A percentile compares a stretch with the other conserved stretches of the same genome.
Conservation (phyloP, 2,113 vertebrate genomes). For the Poeciliopsis retropinna region DNA sequence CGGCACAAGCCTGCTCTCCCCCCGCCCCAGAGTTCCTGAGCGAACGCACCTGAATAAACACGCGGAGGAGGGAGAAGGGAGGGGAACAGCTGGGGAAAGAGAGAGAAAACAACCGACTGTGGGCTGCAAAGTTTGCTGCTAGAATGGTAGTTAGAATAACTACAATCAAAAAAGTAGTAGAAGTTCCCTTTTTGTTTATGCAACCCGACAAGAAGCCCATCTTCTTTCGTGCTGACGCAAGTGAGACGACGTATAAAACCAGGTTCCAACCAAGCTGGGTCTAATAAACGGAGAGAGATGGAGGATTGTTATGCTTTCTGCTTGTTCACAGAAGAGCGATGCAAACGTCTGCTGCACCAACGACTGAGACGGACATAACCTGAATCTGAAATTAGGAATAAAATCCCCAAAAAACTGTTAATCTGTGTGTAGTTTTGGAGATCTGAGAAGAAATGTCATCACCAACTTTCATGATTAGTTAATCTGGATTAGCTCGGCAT, state of each 20-base stretch:
- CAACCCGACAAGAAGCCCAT: slow-evolving; percentile 12
- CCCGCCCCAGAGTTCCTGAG: slow-evolving; percentile 36
- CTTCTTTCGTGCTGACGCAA: slow-evolving; percentile 9
- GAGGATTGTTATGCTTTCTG: slow-evolving; percentile 11
- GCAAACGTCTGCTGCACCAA: slow-evolving; percentile 7
- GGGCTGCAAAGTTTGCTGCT: slow-evolving; percentile 31
- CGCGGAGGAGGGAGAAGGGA: slow-evolving; percentile 46
- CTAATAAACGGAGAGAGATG: slow-evolving; percentile 2
- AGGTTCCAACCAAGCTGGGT: slow-evolving; percentile 13
- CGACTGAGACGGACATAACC: too few species aligned
- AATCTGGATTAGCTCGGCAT: neutral
- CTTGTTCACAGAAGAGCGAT: slow-evolving; percentile 6
- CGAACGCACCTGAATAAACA: slow-evolving; percentile 80
- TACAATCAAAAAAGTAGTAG: neutral
- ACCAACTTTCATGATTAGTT: neutral
- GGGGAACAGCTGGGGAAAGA: slow-evolving; percentile 28
- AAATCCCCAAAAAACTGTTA: neutral
- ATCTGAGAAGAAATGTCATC: neutral
- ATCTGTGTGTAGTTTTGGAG: neutral
- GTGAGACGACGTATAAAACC: slow-evolving; percentile 30
- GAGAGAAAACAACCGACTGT: slow-evolving; percentile 42
- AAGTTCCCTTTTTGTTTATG: slow-evolving; percentile 20
- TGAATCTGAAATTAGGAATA: slow-evolving; percentile 20
- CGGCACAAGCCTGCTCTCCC: slow-evolving; percentile 17
- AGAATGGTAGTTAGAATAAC: slow-evolving; percentile 48